phyloP scores from a whole-genome alignment of 2,888 invertebrate genomes.

The Mantis religiosa region DNA sequence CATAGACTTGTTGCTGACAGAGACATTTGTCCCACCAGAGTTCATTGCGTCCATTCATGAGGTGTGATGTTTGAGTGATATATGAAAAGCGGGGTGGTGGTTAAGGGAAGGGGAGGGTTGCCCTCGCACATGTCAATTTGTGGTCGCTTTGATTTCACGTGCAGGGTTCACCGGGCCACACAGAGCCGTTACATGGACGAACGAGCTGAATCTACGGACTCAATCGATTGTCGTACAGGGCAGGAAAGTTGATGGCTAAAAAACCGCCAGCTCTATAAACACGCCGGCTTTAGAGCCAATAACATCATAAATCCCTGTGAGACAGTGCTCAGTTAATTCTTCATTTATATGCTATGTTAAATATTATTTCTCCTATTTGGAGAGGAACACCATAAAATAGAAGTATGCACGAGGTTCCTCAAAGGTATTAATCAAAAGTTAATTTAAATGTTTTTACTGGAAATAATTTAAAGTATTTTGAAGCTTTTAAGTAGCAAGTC shows the following conservation, averaged over 20 bases:
- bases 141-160: constrained; percentile 11
- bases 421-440: no score
- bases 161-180: not conserved
- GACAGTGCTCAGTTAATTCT: no score
- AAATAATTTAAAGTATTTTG: no score
- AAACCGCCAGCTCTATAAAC: not conserved
- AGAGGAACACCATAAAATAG: no score
- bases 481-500: no score
- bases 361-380: no score
- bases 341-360: no score
- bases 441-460: no score
- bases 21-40: not conserved
- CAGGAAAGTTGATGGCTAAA: not conserved
- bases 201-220: not conserved
- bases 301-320: no score
- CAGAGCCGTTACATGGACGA: not conserved
- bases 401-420: no score
- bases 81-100: not conserved
- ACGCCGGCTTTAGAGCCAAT: not conserved
- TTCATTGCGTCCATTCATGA: not conserved
- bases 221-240: not conserved
- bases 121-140: constrained; percentile 4
- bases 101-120: not conserved
- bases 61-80: constrained; percentile 7
- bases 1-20: not conserved